Percentiles rank a stretch among this genome's conserved stretches.
phyloP scores from a whole-genome alignment of 2,888 invertebrate species.

The Ferdinandea cuprea region DNA sequence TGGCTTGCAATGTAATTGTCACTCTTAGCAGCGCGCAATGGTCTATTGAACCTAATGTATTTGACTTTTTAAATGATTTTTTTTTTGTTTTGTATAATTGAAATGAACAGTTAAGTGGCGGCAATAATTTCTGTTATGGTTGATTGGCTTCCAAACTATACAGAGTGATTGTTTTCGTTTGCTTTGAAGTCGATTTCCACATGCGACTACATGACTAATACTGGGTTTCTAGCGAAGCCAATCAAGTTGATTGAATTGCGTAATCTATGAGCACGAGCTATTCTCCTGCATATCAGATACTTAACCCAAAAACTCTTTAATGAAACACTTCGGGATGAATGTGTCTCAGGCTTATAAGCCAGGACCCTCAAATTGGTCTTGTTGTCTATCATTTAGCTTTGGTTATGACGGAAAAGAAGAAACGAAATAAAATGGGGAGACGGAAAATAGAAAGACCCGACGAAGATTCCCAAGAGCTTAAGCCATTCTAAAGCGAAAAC shows the following conservation, averaged over 20 bases:
- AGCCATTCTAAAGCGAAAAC: too few species aligned
- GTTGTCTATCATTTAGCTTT: too few species aligned
- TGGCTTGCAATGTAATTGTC: slow-evolving; percentile 16
- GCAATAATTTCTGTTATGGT: slow-evolving; percentile 10
- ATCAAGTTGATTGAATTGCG: not conserved
- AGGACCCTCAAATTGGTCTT: too few species aligned
- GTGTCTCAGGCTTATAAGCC: too few species aligned
- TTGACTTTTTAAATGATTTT: slow-evolving; percentile 25
- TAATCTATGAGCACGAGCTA: not conserved
- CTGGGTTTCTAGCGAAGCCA: not conserved
- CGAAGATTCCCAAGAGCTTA: too few species aligned
- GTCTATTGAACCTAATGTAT: slow-evolving; percentile 36
- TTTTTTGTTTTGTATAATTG: not conserved
- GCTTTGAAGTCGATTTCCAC: not conserved
- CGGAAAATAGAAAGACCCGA: too few species aligned
- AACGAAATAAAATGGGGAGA: too few species aligned
- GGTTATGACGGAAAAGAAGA: too few species aligned
- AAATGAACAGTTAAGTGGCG: slow-evolving; percentile 14
- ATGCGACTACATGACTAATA: not conserved
- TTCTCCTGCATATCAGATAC: not conserved
- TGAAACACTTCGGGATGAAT: too few species aligned
- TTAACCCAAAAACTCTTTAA: too few species aligned
- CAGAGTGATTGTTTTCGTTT: not conserved
- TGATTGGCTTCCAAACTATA: slow-evolving; percentile 7
- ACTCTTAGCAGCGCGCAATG: not conserved